A percentile compares a stretch with the other conserved stretches of the same genome.
These are phyloP conservation scores for Spatula clypeata DNA, from an alignment of 2,797 vertebrate genomes.

Conservation along the genomic window DNA sequence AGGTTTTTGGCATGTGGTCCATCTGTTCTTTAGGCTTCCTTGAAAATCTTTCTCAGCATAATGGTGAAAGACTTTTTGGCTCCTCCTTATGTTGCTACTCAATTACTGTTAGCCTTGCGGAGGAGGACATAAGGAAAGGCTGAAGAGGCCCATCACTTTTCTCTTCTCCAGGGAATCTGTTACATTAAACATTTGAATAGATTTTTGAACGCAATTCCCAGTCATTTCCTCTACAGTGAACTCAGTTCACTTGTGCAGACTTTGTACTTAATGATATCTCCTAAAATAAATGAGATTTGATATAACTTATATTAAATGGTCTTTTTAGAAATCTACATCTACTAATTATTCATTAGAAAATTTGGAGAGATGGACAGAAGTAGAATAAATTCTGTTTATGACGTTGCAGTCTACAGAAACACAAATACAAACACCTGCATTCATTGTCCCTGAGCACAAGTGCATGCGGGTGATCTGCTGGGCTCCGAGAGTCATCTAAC, in stretches of 20 bases:
- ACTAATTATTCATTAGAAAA: conserved; percentile 69
- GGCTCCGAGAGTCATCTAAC: neutral
- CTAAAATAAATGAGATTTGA: conserved; percentile 74
- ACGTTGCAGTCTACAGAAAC: neutral
- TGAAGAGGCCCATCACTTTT: conserved; percentile 63
- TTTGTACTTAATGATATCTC: conserved; percentile 73
- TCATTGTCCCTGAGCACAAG: neutral
- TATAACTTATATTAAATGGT: conserved; percentile 57
- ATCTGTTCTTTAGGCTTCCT: neutral
- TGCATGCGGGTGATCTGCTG: neutral
- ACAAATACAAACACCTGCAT: neutral
- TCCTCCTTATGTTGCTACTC: conserved; percentile 20
- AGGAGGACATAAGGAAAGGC: conserved; percentile 35
- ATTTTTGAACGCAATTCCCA: conserved; percentile 67
- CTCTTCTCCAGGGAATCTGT: conserved; percentile 59
- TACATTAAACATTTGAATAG: conserved; percentile 74
- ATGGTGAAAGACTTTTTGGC: conserved; percentile 12
- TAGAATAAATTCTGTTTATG: conserved; percentile 28
- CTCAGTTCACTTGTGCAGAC: conserved; percentile 64
- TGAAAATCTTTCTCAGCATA: neutral
- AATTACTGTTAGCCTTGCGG: conserved; percentile 46
- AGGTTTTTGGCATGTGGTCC: neutral
- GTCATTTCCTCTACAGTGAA: conserved; percentile 68
- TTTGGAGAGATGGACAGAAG: conserved; percentile 6
- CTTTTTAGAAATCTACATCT: conserved; percentile 51